Percentiles rank a stretch among this genome's conserved stretches.
phyloP scores from a whole-genome alignment of 2,888 invertebrate species.

The Serrognathus titanus region DNA sequence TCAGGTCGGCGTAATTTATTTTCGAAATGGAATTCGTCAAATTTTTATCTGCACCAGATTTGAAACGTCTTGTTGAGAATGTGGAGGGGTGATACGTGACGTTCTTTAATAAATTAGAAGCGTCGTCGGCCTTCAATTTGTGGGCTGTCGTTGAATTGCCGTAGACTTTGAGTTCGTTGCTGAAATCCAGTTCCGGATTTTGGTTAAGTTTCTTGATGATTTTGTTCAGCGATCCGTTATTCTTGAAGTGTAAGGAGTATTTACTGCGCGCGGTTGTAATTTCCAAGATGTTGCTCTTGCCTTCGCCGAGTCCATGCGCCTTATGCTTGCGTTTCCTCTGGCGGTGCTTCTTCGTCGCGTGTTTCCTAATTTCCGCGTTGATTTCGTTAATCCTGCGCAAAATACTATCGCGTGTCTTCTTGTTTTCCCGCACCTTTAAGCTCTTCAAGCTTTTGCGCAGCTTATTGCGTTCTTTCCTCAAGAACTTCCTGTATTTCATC shows the following conservation, averaged over 20 bases:
- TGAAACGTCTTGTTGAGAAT: too few species aligned
- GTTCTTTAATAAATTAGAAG: too few species aligned
- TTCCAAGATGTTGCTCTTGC: conserved; percentile 20
- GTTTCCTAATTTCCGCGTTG: conserved; percentile 4
- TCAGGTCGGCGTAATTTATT: conserved; percentile 12
- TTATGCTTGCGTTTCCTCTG: not conserved
- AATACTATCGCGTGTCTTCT: not conserved
- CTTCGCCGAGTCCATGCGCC: not conserved
- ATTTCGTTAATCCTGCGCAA: not conserved
- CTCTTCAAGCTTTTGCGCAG: not conserved
- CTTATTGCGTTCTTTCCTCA: conserved; percentile 4
- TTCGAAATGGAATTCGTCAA: not conserved
- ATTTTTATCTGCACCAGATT: too few species aligned
- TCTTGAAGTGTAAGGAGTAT: conserved; percentile 4
- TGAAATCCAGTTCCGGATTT: conserved; percentile 23
- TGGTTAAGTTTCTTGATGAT: conserved; percentile 22
- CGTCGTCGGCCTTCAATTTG: not conserved
- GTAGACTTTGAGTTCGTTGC: conserved; percentile 14
- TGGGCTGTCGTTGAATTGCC: not conserved
- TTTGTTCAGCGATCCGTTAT: conserved; percentile 16
- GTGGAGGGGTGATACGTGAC: too few species aligned
- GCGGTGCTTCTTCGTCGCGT: not conserved
- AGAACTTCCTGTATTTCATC: not conserved
- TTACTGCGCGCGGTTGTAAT: not conserved
- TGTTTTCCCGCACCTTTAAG: not conserved